Percentiles rank a stretch among this genome's conserved stretches.
These are phyloP conservation scores for Lysiphlebus fabarum DNA, from an alignment of 1,140 invertebrate genomes.

Conservation along the genomic window DNA sequence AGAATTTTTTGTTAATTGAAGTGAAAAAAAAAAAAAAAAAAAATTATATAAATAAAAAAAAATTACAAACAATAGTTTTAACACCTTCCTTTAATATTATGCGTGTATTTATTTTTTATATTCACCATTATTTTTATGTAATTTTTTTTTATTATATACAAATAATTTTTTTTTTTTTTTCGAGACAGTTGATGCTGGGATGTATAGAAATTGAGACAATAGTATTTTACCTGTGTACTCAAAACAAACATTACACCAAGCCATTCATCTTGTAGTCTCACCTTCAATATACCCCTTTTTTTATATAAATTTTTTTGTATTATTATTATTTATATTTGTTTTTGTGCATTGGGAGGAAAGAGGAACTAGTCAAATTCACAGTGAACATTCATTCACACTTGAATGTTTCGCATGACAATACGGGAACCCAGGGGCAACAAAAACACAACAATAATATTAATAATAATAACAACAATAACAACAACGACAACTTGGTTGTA, in stretches of 20 bases:
- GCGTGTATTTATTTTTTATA: too few relatives aligned
- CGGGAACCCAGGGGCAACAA: too few relatives aligned
- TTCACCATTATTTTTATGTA: slow-evolving; percentile 8
- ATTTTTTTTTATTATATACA: too few relatives aligned
- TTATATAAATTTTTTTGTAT: too few relatives aligned
- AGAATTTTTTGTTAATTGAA: too few relatives aligned
- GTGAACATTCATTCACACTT: slow-evolving; percentile 7
- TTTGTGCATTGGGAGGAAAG: background rate
- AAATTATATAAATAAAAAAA: too few relatives aligned
- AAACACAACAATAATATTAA: background rate
- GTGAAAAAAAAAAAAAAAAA: too few relatives aligned
- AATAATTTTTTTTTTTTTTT: background rate
- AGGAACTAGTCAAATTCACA: background rate
- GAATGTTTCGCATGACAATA: slow-evolving; percentile 4
- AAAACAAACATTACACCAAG: slow-evolving; percentile 52
- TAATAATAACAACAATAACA: background rate
- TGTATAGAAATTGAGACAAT: slow-evolving; percentile 39
- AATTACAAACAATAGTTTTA: too few relatives aligned
- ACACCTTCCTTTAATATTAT: too few relatives aligned
- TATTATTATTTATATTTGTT: too few relatives aligned
- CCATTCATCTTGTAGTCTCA: slow-evolving; percentile 15
- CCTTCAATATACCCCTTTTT: background rate
- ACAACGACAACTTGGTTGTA: slow-evolving; percentile 36
- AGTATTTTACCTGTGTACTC: slow-evolving; percentile 44
- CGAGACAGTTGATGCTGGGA: too few relatives aligned